phyloP scores from a whole-genome alignment of 2,113 vertebrate genomes.

The Cavia aperea region DNA sequence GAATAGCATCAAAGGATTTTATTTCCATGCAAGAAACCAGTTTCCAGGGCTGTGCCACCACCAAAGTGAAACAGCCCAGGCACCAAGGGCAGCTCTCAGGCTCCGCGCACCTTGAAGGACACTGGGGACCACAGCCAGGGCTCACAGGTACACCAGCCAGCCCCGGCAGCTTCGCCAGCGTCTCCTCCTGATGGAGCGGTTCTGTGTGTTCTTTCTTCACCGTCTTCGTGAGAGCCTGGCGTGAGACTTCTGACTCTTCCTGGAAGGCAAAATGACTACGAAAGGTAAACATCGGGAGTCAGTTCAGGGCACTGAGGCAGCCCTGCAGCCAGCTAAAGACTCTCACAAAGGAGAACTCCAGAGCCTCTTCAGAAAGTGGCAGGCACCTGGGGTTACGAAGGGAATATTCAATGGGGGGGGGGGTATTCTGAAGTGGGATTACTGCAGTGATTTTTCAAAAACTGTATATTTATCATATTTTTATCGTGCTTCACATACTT shows the following conservation, averaged over 20 bases:
- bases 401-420: neutral
- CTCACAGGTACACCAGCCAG: neutral
- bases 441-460: neutral
- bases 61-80: neutral
- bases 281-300: neutral
- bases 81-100: neutral
- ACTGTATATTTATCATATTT: neutral
- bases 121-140: neutral
- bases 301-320: neutral
- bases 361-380: neutral
- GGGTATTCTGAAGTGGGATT: neutral
- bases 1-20: conserved; percentile 50
- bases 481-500: neutral
- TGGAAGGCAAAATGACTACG: neutral
- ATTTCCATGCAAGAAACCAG: neutral
- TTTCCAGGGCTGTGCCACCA: neutral
- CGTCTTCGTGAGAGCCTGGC: neutral
- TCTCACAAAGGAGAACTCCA: neutral
- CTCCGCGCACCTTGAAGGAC: neutral
- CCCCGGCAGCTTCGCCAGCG: neutral
- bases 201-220: neutral
- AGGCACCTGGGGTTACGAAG: neutral
- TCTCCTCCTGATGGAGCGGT: neutral
- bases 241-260: neutral
- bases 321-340: neutral